phyloP scores from a whole-genome alignment of 2,113 vertebrate species.

The Mesoclemmys tuberculata region DNA sequence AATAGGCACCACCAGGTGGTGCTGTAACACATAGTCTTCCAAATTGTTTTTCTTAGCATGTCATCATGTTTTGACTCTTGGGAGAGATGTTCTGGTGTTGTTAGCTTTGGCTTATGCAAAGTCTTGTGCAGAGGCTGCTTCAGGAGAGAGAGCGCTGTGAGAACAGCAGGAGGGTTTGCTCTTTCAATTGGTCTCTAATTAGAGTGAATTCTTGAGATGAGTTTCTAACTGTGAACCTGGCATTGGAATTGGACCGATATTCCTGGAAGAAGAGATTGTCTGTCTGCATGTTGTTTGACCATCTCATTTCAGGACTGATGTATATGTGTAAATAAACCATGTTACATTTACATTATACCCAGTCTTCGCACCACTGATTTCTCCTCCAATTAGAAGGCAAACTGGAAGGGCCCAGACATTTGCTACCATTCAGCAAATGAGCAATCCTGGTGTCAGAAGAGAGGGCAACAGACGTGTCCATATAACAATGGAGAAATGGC shows the following conservation, averaged over 20 bases:
- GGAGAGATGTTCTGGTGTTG: background rate
- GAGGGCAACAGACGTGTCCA: background rate
- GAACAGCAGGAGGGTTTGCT: background rate
- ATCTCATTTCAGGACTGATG: background rate
- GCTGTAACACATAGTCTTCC: background rate
- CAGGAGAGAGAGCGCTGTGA: background rate
- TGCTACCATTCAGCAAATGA: background rate
- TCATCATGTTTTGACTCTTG: background rate
- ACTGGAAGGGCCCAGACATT: background rate
- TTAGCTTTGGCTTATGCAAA: background rate
- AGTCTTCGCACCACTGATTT: background rate
- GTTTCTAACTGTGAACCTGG: background rate
- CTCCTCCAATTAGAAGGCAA: background rate
- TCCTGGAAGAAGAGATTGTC: background rate
- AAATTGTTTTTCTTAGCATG: background rate
- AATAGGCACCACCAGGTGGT: background rate
- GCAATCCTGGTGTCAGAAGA: background rate
- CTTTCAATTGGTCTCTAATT: background rate
- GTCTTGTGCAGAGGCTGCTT: background rate
- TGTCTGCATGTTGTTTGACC: background rate
- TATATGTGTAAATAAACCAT: background rate
- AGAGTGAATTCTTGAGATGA: background rate
- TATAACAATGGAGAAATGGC: background rate
- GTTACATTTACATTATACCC: background rate
- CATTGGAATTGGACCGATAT: background rate